phyloP scores from a whole-genome alignment of 2,888 invertebrate species.

The Horisme vitalbata region DNA sequence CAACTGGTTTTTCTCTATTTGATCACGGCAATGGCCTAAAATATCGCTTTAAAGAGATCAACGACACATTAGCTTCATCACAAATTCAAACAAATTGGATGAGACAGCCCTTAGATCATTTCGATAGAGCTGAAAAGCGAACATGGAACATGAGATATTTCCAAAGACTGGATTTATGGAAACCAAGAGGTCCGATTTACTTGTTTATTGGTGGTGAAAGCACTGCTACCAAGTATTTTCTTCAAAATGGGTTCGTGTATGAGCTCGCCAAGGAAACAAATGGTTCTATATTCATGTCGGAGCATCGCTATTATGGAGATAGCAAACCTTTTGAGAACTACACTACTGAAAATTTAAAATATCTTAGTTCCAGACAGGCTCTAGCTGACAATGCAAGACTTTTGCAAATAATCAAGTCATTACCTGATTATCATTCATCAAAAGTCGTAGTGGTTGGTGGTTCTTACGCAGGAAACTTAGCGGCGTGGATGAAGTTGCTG shows the following conservation, averaged over 20 bases:
- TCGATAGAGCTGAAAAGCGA: constrained; percentile 49
- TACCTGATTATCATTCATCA: constrained; percentile 45
- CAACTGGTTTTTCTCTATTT: constrained; percentile 42
- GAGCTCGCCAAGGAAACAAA: constrained; percentile 68
- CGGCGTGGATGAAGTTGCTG: constrained; percentile 66
- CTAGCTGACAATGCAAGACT: constrained; percentile 62
- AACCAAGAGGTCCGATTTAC: constrained; percentile 57
- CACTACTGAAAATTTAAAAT: constrained; percentile 53
- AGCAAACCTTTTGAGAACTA: constrained; percentile 60
- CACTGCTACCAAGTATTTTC: constrained; percentile 47
- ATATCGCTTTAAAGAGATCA: constrained; percentile 46
- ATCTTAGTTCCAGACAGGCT: constrained; percentile 63
- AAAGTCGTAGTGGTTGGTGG: constrained; percentile 70
- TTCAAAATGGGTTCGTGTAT: constrained; percentile 55
- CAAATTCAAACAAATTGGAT: constrained; percentile 51
- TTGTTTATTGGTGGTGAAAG: constrained; percentile 65
- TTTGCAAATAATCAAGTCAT: constrained; percentile 48
- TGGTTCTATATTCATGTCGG: constrained; percentile 63
- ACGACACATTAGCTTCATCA: constrained; percentile 30
- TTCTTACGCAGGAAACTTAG: constrained; percentile 70
- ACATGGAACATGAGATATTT: constrained; percentile 69
- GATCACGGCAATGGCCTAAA: constrained; percentile 47
- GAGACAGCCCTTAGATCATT: constrained; percentile 64
- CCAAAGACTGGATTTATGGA: constrained; percentile 58
- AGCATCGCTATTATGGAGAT: constrained; percentile 71